These are phyloP conservation scores for Aurelia aurita DNA, from an alignment of 30 jellyfish, hydroid and myxozoan species.

Conservation along the genomic window DNA sequence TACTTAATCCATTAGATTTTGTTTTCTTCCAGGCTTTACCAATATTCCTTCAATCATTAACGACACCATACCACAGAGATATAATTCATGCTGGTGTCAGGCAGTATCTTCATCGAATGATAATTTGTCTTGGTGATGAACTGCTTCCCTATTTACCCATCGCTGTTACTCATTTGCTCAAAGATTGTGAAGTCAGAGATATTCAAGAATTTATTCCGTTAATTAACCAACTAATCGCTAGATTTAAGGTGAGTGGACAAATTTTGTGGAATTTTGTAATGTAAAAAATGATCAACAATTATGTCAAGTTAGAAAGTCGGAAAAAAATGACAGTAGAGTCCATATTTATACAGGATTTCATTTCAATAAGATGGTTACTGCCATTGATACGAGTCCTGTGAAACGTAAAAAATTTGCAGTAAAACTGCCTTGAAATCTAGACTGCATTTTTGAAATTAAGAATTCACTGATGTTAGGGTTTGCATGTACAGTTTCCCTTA, in stretches of 20 bases:
- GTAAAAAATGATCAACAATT: too few relatives aligned
- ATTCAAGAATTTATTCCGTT: slow-evolving; percentile 96
- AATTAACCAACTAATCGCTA: slow-evolving; percentile 89
- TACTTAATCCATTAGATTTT: neutral
- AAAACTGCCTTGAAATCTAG: too few relatives aligned
- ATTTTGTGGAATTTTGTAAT: too few relatives aligned
- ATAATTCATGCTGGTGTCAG: slow-evolving; percentile 90
- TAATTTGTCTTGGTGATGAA: slow-evolving; percentile 92
- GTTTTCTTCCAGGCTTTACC: slow-evolving; percentile 77
- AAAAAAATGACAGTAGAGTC: too few relatives aligned
- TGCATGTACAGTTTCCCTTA: too few relatives aligned
- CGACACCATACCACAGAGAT: slow-evolving; percentile 89
- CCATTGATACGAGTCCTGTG: too few relatives aligned
- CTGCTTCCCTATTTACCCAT: slow-evolving; percentile 90
- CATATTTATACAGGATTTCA: too few relatives aligned
- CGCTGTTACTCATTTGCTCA: slow-evolving; percentile 91
- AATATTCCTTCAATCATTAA: slow-evolving; percentile 84
- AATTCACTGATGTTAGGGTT: too few relatives aligned
- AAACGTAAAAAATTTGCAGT: too few relatives aligned
- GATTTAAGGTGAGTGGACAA: slow-evolving; percentile 78
- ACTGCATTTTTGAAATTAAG: too few relatives aligned
- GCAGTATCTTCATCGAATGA: slow-evolving; percentile 97
- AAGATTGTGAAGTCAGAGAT: slow-evolving; percentile 97
- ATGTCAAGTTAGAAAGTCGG: too few relatives aligned
- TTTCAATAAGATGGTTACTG: too few relatives aligned